Conservation (phyloP, 1,140 invertebrate genomes). For the Zophobas atratus region DNA sequence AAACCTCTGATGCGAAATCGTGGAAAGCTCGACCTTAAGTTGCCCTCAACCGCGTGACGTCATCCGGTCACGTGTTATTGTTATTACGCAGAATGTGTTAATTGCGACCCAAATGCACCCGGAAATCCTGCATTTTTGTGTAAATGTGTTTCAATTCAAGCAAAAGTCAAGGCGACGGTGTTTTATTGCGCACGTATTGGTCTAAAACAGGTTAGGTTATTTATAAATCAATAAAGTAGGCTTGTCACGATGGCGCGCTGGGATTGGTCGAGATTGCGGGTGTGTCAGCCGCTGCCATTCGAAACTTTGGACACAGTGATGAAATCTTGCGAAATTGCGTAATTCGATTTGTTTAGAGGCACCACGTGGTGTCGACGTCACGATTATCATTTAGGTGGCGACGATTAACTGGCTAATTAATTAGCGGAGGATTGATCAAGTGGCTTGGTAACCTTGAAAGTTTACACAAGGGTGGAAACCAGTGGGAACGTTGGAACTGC, state of each 20-base stretch:
- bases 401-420: background rate
- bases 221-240: conserved; percentile 44
- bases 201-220: conserved; percentile 35
- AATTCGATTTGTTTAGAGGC: too few species aligned
- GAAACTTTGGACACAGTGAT: conserved; percentile 5
- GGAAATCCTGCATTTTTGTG: conserved; percentile 14
- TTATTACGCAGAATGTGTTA: conserved; percentile 10
- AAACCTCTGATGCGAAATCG: conserved; percentile 10
- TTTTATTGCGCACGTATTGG: conserved; percentile 15
- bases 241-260: background rate
- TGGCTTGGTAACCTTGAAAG: too few species aligned
- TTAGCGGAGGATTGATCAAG: too few species aligned
- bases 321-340: background rate
- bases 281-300: conserved; percentile 38
- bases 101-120: conserved; percentile 3
- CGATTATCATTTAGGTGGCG: background rate
- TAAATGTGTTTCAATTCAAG: background rate
- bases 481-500: too few species aligned
- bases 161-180: conserved; percentile 40
- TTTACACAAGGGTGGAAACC: too few species aligned
- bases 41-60: conserved; percentile 42
- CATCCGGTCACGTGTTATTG: conserved; percentile 26
- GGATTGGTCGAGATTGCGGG: conserved; percentile 48
- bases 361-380: too few species aligned
- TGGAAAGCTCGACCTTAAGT: conserved; percentile 34